Evolutionary conservation across 2,888 invertebrate species (phyloP).

Genomic region (Entomobrya multifasciata): DNA sequence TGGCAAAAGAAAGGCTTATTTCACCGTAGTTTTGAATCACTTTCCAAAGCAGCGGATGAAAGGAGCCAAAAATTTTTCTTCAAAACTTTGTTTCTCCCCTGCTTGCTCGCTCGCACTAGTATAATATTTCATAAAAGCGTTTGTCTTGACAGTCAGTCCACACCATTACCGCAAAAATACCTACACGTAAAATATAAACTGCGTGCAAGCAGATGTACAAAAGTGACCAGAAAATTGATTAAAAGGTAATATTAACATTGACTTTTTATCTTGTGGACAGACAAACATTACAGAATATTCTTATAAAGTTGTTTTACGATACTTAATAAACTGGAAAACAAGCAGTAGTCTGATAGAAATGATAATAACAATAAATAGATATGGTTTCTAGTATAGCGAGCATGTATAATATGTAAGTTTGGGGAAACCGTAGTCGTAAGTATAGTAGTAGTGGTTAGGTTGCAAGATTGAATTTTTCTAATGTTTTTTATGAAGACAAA

Average conservation of each 20-base stretch:
- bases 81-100: neutral
- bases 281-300: no score
- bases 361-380: constrained; percentile 8
- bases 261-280: no score
- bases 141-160: constrained; percentile 27
- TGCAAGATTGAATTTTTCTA: no score
- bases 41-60: constrained; percentile 14
- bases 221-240: no score
- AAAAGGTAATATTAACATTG: no score
- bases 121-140: constrained; percentile 23
- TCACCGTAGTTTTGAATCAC: constrained; percentile 30
- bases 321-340: no score
- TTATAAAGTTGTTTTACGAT: no score
- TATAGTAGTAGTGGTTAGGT: no score
- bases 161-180: constrained; percentile 7
- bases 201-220: neutral
- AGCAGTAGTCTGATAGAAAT: constrained; percentile 22
- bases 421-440: no score
- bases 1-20: neutral
- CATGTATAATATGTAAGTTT: no score
- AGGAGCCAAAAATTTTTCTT: neutral
- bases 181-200: neutral
- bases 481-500: no score
- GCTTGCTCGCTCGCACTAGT: neutral
- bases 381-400: no score